Conservation (phyloP, 2,888 invertebrate genomes). For the Adineta ricciae region DNA sequence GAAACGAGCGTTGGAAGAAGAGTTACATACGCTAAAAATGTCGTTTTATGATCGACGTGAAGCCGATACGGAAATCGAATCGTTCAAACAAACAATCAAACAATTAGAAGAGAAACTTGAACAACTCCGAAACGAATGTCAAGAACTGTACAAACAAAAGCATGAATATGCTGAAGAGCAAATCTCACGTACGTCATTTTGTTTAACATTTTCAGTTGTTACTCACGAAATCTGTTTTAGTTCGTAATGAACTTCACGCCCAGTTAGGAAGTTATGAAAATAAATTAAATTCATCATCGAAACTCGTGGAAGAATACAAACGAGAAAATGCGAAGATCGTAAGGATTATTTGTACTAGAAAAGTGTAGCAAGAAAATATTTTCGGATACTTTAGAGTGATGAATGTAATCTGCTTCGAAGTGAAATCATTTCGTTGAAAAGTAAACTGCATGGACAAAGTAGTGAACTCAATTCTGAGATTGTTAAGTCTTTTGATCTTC, state of each 20-base stretch:
- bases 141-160: neutral
- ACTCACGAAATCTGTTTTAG: no score
- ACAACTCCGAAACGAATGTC: neutral
- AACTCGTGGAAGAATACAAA: neutral
- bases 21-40: slow-evolving; percentile 16
- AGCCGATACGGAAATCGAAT: neutral
- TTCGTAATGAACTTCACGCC: neutral
- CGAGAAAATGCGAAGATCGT: neutral
- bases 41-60: neutral
- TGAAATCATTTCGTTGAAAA: neutral
- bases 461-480: slow-evolving; percentile 8
- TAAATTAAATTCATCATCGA: neutral
- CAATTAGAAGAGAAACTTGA: neutral
- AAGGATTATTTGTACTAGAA: neutral
- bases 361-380: neutral
- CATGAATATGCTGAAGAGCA: neutral
- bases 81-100: neutral
- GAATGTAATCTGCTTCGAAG: slow-evolving; percentile 7
- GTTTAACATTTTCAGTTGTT: no score
- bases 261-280: neutral
- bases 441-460: neutral
- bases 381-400: neutral
- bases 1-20: slow-evolving; percentile 11
- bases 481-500: neutral
- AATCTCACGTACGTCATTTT: neutral